These are phyloP conservation scores for Sciaenops ocellatus DNA, from an alignment of 2,797 vertebrate genomes.

Conservation along the genomic window DNA sequence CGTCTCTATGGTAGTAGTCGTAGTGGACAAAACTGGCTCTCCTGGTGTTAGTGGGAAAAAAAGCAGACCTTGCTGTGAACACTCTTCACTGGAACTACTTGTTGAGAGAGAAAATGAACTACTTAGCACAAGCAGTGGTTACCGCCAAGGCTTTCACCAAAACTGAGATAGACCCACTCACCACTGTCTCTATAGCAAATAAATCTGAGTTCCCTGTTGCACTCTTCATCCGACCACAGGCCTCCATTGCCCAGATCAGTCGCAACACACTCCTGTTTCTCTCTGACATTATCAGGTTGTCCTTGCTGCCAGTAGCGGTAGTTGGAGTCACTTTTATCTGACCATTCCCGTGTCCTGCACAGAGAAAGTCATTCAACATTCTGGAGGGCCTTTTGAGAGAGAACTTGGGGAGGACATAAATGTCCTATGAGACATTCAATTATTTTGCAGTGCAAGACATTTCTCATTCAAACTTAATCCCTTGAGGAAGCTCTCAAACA, in stretches of 20 bases:
- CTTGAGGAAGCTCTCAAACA: too few relatives aligned
- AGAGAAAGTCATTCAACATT: neutral
- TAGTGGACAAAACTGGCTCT: neutral
- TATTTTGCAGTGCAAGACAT: too few relatives aligned
- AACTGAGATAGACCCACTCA: slow-evolving; percentile 2
- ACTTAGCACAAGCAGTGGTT: neutral
- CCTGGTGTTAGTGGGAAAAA: neutral
- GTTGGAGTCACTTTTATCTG: slow-evolving; percentile 19
- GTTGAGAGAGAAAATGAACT: neutral
- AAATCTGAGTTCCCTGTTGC: neutral
- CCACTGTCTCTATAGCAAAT: slow-evolving; percentile 18
- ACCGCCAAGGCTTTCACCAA: neutral
- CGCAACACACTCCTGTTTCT: neutral
- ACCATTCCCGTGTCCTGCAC: slow-evolving; percentile 46
- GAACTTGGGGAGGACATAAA: too few relatives aligned
- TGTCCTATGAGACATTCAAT: too few relatives aligned
- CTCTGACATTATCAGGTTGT: neutral
- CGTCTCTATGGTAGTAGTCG: neutral
- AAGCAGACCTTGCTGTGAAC: neutral
- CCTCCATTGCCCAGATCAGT: slow-evolving; percentile 25
- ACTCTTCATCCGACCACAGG: slow-evolving; percentile 32
- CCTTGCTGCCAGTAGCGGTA: slow-evolving; percentile 32
- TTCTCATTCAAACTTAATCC: too few relatives aligned
- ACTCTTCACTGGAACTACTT: neutral
- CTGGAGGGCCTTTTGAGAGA: neutral